phyloP scores from a whole-genome alignment of 2,888 invertebrate species.

The Volucella inanis region DNA sequence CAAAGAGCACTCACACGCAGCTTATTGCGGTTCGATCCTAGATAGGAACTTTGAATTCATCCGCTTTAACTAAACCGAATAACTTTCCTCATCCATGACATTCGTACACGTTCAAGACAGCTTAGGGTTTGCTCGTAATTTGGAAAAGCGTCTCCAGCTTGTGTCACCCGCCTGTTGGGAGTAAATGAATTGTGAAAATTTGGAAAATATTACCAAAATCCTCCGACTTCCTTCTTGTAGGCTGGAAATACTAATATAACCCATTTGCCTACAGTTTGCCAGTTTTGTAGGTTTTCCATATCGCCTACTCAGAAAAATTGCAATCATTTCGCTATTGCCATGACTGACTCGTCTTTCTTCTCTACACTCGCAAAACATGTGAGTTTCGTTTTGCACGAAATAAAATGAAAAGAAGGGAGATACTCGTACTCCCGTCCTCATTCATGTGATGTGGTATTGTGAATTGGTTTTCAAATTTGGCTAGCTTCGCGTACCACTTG shows the following conservation, averaged over 20 bases:
- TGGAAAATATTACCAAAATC: too few relatives aligned
- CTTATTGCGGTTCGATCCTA: too few relatives aligned
- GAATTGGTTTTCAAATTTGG: slow-evolving; percentile 38
- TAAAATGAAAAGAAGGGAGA: not conserved
- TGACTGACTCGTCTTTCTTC: not conserved
- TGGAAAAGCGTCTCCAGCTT: slow-evolving; percentile 6
- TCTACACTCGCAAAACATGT: not conserved
- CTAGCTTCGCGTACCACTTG: slow-evolving; percentile 46
- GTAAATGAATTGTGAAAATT: too few relatives aligned
- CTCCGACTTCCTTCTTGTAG: too few relatives aligned
- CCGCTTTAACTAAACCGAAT: not conserved
- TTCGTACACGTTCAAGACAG: not conserved
- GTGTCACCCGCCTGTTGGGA: not conserved
- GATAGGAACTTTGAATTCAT: too few relatives aligned
- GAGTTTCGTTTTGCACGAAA: not conserved
- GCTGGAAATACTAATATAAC: not conserved
- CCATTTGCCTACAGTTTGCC: slow-evolving; percentile 24
- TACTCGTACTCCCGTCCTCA: not conserved
- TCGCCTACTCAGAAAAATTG: slow-evolving; percentile 37
- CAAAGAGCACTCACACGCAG: too few relatives aligned
- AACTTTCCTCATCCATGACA: not conserved
- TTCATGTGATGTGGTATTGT: not conserved
- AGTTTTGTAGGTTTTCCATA: too few relatives aligned
- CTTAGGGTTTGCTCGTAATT: not conserved
- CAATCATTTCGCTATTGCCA: not conserved